Base-by-base conservation (phyloP, 2,888 invertebrate genomes). In the Folsomia manolachei region DNA sequence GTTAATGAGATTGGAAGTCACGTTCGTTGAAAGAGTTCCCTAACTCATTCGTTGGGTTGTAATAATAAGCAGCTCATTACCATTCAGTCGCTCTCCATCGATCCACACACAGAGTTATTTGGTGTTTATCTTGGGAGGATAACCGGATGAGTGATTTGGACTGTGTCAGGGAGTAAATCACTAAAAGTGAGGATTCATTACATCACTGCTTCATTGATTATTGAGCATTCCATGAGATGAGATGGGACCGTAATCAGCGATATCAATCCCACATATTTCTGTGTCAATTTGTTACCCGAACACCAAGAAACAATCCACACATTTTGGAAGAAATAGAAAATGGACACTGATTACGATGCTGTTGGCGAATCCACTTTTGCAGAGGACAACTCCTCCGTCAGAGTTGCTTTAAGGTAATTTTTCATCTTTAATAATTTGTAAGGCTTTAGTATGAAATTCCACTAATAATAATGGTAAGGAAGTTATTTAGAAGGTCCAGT, bases 391-490 rank as follows among this genome's bases (percentile, higher is more conserved):
- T 66, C 66, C 21, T 66, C 66, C 52, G 66, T 66, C 11, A 51
- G 66, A 66, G 66, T 66, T 52, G 66, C 66, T 14, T 24, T 66
- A 51, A 66, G 66, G 66, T 66, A 52, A 66, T 19, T 64, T 7
- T 39, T 4, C 14, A 39, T 14, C 4, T 14, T 39, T 39, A 9
- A 39, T 39, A 9, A 9, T 39, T 39, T 39, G 14, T 39, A n/a
- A n/a, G n/a, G n/a, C n/a, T n/a, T n/a, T n/a, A n/a, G n/a, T n/a
- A n/a, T n/a, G n/a, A n/a, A n/a, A n/a, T n/a, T n/a, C n/a, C n/a
- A n/a, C n/a, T n/a, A n/a, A 39, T 39, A 39, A 39, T 39, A 39
- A 39, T 14, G 14, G 7, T 4, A 39, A 39, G 39, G 4, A 39
- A 39, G 39, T 14, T 14, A 39, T 14, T 14, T 9, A 14, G 4